Conservation (phyloP, 92 coral and sea anemone genomes). For the Heliopora coerulea region DNA sequence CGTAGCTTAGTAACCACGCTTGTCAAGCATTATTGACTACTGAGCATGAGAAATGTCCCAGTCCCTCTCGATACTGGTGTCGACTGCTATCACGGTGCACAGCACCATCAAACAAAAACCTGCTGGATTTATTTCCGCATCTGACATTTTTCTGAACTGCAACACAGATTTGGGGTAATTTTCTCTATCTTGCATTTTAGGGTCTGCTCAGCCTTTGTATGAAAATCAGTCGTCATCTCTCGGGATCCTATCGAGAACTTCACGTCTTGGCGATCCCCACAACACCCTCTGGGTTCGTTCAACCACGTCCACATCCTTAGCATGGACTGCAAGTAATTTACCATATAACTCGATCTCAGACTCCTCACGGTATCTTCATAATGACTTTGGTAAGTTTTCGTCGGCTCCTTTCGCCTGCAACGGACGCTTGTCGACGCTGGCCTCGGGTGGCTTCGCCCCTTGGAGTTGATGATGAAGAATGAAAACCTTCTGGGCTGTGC, state of each 20-base stretch:
- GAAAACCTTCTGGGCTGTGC: too few relatives aligned
- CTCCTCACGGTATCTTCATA: conserved; percentile 36
- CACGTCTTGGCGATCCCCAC: conserved; percentile 27
- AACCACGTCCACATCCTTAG: conserved; percentile 16
- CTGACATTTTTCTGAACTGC: neutral
- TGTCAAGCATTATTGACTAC: neutral
- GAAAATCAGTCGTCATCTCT: conserved; percentile 24
- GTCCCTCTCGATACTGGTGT: neutral
- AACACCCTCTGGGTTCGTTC: conserved; percentile 25
- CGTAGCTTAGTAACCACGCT: neutral
- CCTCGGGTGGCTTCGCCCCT: conserved; percentile 25
- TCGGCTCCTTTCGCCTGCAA: conserved; percentile 22
- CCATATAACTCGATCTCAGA: conserved; percentile 13
- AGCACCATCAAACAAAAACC: too few relatives aligned
- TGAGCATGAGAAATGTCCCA: neutral
- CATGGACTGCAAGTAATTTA: neutral
- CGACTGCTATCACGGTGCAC: too few relatives aligned
- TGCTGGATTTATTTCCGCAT: too few relatives aligned
- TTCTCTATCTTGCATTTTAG: conserved; percentile 7
- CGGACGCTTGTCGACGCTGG: conserved; percentile 19
- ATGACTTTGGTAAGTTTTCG: conserved; percentile 25
- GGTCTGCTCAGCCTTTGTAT: conserved; percentile 34
- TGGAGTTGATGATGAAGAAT: conserved; percentile 7
- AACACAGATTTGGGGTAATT: too few relatives aligned
- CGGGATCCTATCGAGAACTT: conserved; percentile 7